Evolutionary conservation across 2,113 vertebrate species (phyloP), one percentile per base, ranked within the genome.

Genomic region (Cinclus cinclus): DNA sequence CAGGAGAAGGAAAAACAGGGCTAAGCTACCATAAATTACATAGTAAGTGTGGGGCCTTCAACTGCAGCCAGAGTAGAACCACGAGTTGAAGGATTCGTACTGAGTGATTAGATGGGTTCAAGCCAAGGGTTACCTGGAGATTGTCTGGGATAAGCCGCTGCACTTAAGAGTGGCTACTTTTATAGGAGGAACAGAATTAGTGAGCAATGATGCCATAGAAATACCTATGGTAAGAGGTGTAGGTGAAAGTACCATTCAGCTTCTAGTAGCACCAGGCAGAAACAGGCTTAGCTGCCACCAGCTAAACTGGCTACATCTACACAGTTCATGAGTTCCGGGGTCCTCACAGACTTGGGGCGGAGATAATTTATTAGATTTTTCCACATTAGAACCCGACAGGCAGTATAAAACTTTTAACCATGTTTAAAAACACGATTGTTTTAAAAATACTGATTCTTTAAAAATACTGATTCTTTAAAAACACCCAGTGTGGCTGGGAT

Each of bases 361-460:
- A 94, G 55, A 88, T 86, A 87, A 87, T 94, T 96, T 96, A 96
- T 92, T 93, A 81, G 65, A 42, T 20, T 76, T 80, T 55, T 46
- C 4, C 3, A 46, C 49, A 92, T 89, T 87, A 91, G 88, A 96
- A 83, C 9, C 8, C 63, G 47, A 47, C 18, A 89, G 27, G 52
- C 42, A 67, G 7, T 71, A 81, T 90, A 87, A 94, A 95, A 23
- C 7, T 25, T 79, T 8, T 10, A 65, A 23, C 9, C 1, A 0
- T 42, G 52, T 67, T 89, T 89, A 71, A 87, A 93, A 93, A 12
- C 53, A 80, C 22, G 9, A 10, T 83, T 52, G 11, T 80, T 80
- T 89, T 90, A 65, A 92, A 84, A 92, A 52, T 1, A 56, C 27
- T 21, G 12, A 33, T 65, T 56, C 6, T 65, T 86, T 84, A 46